A percentile compares a stretch with the other conserved stretches of the same genome.
Evolutionary conservation across 2,113 vertebrate genomes (phyloP).

Genomic region (Seriola rivoliana): DNA sequence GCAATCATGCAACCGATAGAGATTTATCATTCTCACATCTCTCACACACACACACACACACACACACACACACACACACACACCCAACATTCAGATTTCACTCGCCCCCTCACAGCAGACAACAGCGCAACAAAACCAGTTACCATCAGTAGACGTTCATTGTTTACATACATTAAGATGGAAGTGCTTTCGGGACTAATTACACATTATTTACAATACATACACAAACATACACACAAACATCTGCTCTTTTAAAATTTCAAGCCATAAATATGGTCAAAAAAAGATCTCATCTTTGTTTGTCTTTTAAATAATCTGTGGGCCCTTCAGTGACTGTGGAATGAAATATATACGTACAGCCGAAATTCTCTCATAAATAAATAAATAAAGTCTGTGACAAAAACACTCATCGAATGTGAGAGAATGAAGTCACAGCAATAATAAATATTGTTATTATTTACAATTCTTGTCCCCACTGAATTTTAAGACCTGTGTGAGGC

Average conservation of each 20-base stretch:
- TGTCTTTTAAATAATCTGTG: slow-evolving; percentile 79
- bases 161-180: slow-evolving; percentile 80
- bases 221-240: slow-evolving; percentile 69
- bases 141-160: slow-evolving; percentile 81
- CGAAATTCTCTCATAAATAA: slow-evolving; percentile 91
- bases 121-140: slow-evolving; percentile 59
- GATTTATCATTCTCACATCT: slow-evolving; percentile 46
- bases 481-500: slow-evolving; percentile 77
- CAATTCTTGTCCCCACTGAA: slow-evolving; percentile 63
- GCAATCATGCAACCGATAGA: slow-evolving; percentile 76
- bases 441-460: slow-evolving; percentile 82
- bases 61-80: not conserved
- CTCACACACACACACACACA: slow-evolving; percentile 34
- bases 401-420: slow-evolving; percentile 62
- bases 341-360: slow-evolving; percentile 82
- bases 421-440: slow-evolving; percentile 63
- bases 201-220: slow-evolving; percentile 78
- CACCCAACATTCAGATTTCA: slow-evolving; percentile 45
- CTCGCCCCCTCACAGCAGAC: slow-evolving; percentile 68
- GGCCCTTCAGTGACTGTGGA: slow-evolving; percentile 86
- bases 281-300: slow-evolving; percentile 25
- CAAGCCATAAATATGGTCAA: slow-evolving; percentile 81
- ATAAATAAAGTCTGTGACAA: slow-evolving; percentile 89
- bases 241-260: slow-evolving; percentile 71
- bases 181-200: slow-evolving; percentile 83